These are phyloP conservation scores for Oncorhynchus clarkii DNA, from an alignment of 2,113 vertebrate species.

Conservation along the genomic window DNA sequence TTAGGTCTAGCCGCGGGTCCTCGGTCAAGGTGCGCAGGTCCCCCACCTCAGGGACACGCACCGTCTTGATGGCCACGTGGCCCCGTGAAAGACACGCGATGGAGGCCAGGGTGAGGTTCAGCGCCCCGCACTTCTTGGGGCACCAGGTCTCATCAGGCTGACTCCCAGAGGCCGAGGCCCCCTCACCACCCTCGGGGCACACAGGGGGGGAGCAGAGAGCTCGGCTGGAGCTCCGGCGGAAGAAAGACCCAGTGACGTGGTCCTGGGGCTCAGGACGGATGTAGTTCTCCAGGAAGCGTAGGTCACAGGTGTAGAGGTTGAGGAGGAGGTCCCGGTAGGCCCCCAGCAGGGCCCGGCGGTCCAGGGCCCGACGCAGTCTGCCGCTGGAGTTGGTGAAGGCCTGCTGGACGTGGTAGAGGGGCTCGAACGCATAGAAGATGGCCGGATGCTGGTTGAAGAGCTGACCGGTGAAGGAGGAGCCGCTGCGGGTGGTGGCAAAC, in stretches of 20 bases:
- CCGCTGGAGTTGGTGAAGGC: constrained; percentile 74
- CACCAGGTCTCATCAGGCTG: constrained; percentile 69
- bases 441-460: constrained; percentile 79
- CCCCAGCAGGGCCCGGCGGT: constrained; percentile 71
- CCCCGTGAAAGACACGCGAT: constrained; percentile 63
- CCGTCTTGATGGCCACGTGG: constrained; percentile 75
- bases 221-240: constrained; percentile 74
- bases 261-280: constrained; percentile 73
- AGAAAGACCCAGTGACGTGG: constrained; percentile 71
- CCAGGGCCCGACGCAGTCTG: constrained; percentile 55
- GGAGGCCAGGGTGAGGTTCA: constrained; percentile 77
- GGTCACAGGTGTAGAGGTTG: constrained; percentile 77
- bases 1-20: constrained; percentile 77
- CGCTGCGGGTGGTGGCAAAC: constrained; percentile 77
- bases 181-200: constrained; percentile 49
- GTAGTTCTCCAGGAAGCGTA: constrained; percentile 78
- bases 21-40: constrained; percentile 74
- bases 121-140: constrained; percentile 64
- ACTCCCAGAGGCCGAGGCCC: not conserved
- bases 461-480: constrained; percentile 80
- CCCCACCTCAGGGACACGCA: constrained; percentile 74
- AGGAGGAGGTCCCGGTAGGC: constrained; percentile 77
- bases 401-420: constrained; percentile 78
- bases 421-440: constrained; percentile 79
- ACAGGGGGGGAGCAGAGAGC: constrained; percentile 77